Evolutionary conservation across 2,888 invertebrate species (phyloP), one percentile per base, ranked within the genome.

Genomic region (Epirrita christyi): DNA sequence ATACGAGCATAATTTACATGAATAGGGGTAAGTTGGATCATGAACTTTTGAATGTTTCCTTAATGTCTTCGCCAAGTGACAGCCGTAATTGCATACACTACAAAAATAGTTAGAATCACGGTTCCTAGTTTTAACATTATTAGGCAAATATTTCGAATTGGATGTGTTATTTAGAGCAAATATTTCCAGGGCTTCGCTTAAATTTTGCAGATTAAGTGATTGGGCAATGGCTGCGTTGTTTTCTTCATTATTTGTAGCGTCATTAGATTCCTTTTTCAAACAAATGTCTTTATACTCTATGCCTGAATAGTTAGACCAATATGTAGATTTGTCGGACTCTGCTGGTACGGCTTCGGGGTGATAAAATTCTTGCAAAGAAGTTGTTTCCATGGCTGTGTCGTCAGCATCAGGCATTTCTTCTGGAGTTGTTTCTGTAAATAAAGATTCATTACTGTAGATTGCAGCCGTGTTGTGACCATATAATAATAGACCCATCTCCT

Each of bases 1-100:
- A n/a, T 53, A 49, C 1, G n/a, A n/a, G n/a, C 59, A 59, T 5
- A 47, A 37, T 10, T 37, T 3, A 15, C 59, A 59, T 0, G 13
- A 0, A 9, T 36, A 55, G 6, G 8, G 27, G 34, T 46, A n/a
- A 0, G n/a, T 43, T 1, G 1, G 42, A 8, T 59, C 21, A 8
- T 59, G 59, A 8, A 51, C 37, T 34, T 34, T 54, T 0, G 3
- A 10, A 27, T 59, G 59, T 1, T 2, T 10, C 6, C 15, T 41
- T 6, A 59, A 34, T 0, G 43, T 47, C n/a, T 38, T 37, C 1
- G 32, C n/a, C 0, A 40, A 27, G 1, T 28, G 34, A n/a, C 50
- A 41, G 11, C 45, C 49, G 13, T 53, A 49, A 1, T 41, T 34
- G 7, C 53, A 58, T 13, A n/a, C 4, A 10, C 21, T 27, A 2